Evolutionary conservation across 1,140 invertebrate genomes (phyloP).

Genomic region (Bombus superbus): DNA sequence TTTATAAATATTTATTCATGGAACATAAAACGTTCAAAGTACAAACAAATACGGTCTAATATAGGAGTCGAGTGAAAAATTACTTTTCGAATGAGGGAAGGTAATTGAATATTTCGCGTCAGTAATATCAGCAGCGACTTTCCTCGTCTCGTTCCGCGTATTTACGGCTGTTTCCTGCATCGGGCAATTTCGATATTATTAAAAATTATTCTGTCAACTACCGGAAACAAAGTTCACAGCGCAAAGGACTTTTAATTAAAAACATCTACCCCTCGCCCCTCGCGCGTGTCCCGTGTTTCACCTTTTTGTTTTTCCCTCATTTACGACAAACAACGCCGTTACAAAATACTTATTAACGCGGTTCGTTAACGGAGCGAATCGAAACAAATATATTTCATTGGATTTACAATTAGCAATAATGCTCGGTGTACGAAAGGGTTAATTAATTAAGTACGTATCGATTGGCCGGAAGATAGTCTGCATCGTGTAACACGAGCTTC

Average conservation of each 20-base stretch:
- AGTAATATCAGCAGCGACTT: background rate
- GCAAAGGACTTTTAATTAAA: slow-evolving; percentile 35
- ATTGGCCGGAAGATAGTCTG: slow-evolving; percentile 62
- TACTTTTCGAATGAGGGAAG: background rate
- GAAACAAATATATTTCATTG: slow-evolving; percentile 20
- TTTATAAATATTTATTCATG: background rate
- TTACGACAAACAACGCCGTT: background rate
- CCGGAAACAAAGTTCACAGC: background rate
- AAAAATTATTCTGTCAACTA: background rate
- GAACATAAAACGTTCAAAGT: background rate
- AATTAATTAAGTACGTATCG: slow-evolving; percentile 73
- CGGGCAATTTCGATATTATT: slow-evolving; percentile 7
- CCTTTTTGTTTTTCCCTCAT: background rate
- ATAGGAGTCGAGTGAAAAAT: background rate
- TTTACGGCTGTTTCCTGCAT: background rate
- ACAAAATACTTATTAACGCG: slow-evolving; percentile 7
- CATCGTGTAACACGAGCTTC: slow-evolving; percentile 67
- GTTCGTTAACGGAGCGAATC: slow-evolving; percentile 3
- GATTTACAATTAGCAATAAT: slow-evolving; percentile 62
- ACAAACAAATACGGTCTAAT: background rate
- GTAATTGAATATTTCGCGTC: background rate
- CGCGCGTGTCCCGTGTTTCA: background rate
- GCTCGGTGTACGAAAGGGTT: slow-evolving; percentile 47
- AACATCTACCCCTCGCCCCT: background rate
- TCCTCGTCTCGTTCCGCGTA: background rate